These are phyloP conservation scores for Phalacrocorax brasilianus DNA, from an alignment of 2,113 vertebrate genomes.

Conservation along the genomic window DNA sequence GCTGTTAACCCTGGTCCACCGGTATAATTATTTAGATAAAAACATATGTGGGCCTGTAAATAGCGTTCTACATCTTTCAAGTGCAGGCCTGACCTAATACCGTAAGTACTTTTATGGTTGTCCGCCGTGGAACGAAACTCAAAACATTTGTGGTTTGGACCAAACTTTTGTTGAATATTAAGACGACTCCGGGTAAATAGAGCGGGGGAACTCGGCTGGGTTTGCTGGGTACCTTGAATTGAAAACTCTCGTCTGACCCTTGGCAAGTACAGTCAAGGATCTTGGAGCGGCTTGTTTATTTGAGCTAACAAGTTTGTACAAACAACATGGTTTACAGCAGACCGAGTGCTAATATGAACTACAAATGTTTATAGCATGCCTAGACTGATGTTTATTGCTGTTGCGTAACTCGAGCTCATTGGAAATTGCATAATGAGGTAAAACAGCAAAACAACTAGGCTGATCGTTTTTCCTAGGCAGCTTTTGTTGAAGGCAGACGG, in stretches of 20 bases:
- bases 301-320: neutral
- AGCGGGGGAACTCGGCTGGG: neutral
- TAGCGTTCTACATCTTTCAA: neutral
- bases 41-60: neutral
- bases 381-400: neutral
- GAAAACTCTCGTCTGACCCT: neutral
- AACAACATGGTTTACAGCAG: neutral
- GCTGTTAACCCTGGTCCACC: neutral
- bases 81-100: neutral
- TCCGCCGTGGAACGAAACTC: neutral
- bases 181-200: neutral
- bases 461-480: neutral
- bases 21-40: neutral
- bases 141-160: slow-evolving; percentile 38
- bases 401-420: neutral
- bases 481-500: neutral
- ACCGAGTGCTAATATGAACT: neutral
- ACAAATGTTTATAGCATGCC: neutral
- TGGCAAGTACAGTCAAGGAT: neutral
- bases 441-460: neutral
- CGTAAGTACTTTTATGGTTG: neutral
- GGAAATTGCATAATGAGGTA: neutral
- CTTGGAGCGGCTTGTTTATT: slow-evolving; percentile 16
- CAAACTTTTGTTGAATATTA: neutral
- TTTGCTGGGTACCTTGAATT: neutral